Evolutionary conservation across 2,888 invertebrate species (phyloP).

Genomic region (Diaprepes abbreviatus): DNA sequence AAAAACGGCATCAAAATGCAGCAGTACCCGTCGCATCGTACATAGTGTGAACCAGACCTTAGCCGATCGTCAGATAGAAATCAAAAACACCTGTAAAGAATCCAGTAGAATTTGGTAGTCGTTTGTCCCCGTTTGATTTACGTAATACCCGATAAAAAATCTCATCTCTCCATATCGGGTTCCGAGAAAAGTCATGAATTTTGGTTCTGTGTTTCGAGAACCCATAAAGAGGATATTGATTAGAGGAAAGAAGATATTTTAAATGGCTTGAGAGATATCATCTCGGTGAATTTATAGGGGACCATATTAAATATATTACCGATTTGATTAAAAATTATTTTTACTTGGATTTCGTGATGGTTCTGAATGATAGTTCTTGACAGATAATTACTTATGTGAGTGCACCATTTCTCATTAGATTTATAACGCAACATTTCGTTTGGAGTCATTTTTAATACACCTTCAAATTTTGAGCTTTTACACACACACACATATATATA

Average conservation of each 20-base stretch:
- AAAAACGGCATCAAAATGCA: too few relatives aligned
- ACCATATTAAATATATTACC: slow-evolving; percentile 31
- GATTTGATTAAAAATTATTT: neutral
- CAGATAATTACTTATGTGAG: too few relatives aligned
- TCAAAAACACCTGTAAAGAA: slow-evolving; percentile 50
- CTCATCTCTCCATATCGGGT: slow-evolving; percentile 26
- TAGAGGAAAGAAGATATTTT: slow-evolving; percentile 50
- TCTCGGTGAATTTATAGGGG: slow-evolving; percentile 38
- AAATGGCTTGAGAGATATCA: slow-evolving; percentile 44
- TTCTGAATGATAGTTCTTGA: too few relatives aligned
- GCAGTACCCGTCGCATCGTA: too few relatives aligned
- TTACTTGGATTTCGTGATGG: neutral
- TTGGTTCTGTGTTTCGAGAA: slow-evolving; percentile 47
- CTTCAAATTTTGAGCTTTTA: too few relatives aligned
- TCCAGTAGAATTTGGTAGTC: slow-evolving; percentile 51
- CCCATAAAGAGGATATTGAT: slow-evolving; percentile 51
- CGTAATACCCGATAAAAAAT: slow-evolving; percentile 47
- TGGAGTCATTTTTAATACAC: too few relatives aligned
- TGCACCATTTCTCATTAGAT: too few relatives aligned
- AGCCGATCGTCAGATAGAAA: slow-evolving; percentile 36
- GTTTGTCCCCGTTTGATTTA: slow-evolving; percentile 50
- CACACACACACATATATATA: too few relatives aligned
- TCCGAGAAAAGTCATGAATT: slow-evolving; percentile 47
- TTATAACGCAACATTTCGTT: too few relatives aligned
- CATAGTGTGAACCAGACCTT: slow-evolving; percentile 5